Conservation (phyloP, 2,797 vertebrate species). For the Threskiornis aethiopicus region DNA sequence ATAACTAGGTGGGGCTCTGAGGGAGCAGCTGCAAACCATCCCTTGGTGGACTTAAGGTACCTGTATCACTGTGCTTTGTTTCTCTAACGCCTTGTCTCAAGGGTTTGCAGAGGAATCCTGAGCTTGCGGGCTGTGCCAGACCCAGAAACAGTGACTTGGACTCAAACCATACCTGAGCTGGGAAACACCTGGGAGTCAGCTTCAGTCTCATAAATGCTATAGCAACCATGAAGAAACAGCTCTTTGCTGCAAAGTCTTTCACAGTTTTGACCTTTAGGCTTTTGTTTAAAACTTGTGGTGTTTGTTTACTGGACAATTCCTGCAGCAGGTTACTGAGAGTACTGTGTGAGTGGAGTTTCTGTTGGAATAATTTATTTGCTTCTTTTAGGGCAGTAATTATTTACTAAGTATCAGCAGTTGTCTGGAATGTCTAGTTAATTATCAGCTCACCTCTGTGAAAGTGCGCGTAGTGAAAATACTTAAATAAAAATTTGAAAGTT, state of each 20-base stretch:
- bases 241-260: background rate
- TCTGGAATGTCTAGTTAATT: conserved; percentile 46
- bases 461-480: background rate
- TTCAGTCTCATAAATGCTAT: background rate
- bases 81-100: accelerated
- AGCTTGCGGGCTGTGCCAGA: background rate
- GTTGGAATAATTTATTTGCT: conserved; percentile 17
- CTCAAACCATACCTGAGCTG: background rate
- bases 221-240: background rate
- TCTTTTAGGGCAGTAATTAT: conserved; percentile 21
- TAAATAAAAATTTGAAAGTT: background rate
- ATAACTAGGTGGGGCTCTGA: background rate
- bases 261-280: background rate
- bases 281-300: background rate
- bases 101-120: background rate
- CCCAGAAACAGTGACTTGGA: background rate
- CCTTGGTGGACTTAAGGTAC: background rate
- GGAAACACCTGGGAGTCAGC: background rate
- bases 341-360: background rate
- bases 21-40: background rate
- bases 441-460: background rate
- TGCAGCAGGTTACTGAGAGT: background rate
- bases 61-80: background rate
- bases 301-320: background rate
- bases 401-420: background rate